These are phyloP conservation scores for Erythrolamprus reginae DNA, from an alignment of 2,113 vertebrate species.

Conservation along the genomic window DNA sequence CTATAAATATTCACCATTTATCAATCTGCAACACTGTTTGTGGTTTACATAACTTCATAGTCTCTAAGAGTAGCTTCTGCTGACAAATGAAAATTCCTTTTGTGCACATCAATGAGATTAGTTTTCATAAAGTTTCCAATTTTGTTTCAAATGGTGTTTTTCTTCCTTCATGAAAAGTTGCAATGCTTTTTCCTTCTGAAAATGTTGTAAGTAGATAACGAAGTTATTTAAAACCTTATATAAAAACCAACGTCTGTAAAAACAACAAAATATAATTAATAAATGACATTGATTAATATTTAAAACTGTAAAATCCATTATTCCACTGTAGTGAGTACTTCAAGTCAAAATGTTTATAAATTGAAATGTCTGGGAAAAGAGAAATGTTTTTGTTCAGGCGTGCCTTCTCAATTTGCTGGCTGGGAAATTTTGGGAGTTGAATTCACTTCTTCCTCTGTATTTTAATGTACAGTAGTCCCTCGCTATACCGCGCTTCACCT, in stretches of 20 bases:
- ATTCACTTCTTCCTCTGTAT: not conserved
- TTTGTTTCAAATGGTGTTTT: not conserved
- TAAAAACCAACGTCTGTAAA: not conserved
- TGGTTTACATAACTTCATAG: not conserved
- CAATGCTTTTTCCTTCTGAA: not conserved
- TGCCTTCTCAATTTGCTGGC: not conserved
- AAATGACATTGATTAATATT: not conserved
- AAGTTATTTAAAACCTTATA: not conserved
- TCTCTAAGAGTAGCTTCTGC: constrained; percentile 4
- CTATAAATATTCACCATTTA: not conserved
- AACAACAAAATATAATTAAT: not conserved
- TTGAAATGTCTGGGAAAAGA: not conserved
- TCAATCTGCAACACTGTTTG: not conserved
- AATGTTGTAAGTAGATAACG: not conserved
- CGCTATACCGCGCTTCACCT: no score
- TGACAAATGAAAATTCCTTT: constrained; percentile 13
- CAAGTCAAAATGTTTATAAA: not conserved
- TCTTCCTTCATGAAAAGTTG: not conserved
- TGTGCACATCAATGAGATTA: not conserved
- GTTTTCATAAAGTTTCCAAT: not conserved
- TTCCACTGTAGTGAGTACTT: not conserved
- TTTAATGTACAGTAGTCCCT: no score
- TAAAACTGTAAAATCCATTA: not conserved
- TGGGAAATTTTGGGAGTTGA: not conserved
- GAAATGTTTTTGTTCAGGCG: not conserved